Base-by-base conservation (phyloP, 2,797 vertebrate species). In the Halcyon chelicuti region DNA sequence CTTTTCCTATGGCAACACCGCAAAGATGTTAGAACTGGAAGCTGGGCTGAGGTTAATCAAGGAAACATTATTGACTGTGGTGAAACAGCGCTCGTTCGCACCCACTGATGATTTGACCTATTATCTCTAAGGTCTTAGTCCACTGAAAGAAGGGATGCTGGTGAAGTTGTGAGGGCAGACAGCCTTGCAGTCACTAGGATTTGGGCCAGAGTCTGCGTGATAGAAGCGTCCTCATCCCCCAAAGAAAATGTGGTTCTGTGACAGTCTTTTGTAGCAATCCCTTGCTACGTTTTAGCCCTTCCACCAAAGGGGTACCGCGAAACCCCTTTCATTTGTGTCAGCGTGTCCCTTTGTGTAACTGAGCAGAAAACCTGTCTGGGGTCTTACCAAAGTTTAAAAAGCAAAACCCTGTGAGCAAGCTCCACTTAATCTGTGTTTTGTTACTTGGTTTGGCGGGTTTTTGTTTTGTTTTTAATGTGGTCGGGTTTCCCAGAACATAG, bases 1-100 rank as follows among this genome's bases (percentile, higher is more conserved):
- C 62, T 63, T 46, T 42, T 94, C 86, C 67, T 14, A 8, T 93
- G 94, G 96, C 92, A 95, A 12, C 83, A 11, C 20, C 88, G 49
- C 68, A 14, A 1, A 75, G 91, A n/a, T 23, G 79, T 5, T 78
- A 61, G 79, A 65, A 52, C 88, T 84, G 89, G 86, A 73, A 84
- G 46, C 67, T 60, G 83, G 61, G 57, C 65, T 75, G 93, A 62
- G 93, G 86, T 87, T 78, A 46, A 76, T 73, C 15, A 4, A 46
- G 94, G 88, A 44, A 55, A 88, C 3, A 0, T 37, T 70, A 86
- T 25, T 86, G 90, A 46, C 35, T 55, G 22, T 26, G 75, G 5
- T 47, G 91, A 65, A 61, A 66, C 22, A 22, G 12, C 5, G 28
- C 77, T 91, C 71, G 5, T 42, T 78, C 44, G 14, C 58, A 47